phyloP scores from a whole-genome alignment of 2,113 vertebrate species.

The Rhagologus leucostigma region DNA sequence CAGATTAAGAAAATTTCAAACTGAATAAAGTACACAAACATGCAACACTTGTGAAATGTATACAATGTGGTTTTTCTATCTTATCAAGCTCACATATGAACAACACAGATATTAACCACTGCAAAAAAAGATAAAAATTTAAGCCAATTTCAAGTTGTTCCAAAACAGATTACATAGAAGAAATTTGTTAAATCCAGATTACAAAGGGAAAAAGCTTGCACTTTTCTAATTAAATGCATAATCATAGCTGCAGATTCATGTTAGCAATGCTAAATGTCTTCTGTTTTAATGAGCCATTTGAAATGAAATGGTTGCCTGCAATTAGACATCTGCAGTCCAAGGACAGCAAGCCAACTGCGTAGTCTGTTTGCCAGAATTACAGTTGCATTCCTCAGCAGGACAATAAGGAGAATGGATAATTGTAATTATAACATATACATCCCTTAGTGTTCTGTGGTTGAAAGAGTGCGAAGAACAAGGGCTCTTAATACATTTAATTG shows the following conservation, averaged over 20 bases:
- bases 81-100: not conserved
- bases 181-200: not conserved
- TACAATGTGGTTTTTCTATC: not conserved
- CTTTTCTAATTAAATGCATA: slow-evolving; percentile 76
- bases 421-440: slow-evolving; percentile 80
- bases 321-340: slow-evolving; percentile 82
- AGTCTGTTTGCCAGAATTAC: slow-evolving; percentile 74
- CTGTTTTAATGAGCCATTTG: slow-evolving; percentile 79
- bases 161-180: not conserved
- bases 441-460: slow-evolving; percentile 65
- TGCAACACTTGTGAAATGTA: not conserved
- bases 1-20: not conserved
- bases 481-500: slow-evolving; percentile 77
- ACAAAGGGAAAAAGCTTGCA: slow-evolving; percentile 30
- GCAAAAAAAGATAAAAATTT: not conserved
- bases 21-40: not conserved
- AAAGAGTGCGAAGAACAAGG: slow-evolving; percentile 71
- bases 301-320: slow-evolving; percentile 81
- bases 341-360: slow-evolving; percentile 71
- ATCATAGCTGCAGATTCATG: slow-evolving; percentile 73
- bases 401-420: slow-evolving; percentile 77
- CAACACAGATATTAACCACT: not conserved
- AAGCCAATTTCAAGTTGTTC: not conserved
- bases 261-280: slow-evolving; percentile 73
- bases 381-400: slow-evolving; percentile 78